Base-by-base conservation (phyloP, 2,888 invertebrate genomes). In the Lycophotia porphyrea region DNA sequence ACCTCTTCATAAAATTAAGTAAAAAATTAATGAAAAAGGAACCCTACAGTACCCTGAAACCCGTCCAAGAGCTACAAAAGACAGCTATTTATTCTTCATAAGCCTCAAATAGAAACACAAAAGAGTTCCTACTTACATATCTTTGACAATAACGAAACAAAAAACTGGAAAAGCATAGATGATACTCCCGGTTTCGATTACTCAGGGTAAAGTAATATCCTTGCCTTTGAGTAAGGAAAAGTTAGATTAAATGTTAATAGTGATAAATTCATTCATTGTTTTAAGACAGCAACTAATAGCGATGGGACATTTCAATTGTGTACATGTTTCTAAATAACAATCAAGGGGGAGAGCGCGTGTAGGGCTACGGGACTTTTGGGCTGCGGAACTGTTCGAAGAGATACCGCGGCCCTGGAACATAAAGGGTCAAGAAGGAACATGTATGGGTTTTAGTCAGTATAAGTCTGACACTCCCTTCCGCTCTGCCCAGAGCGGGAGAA, bases 81-180 rank as follows among this genome's bases (percentile, higher is more conserved):
- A 64, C 11, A 63, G 64, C 39, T 69, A 74, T 49, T 69, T 76
- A 61, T 84, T 76, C 72, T 72, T 72, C 58, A 71, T 71, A 71
- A 80, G 67, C 74, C 71, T 49, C 69, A 67, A 55, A 67, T 47
- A 49, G 64, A 42, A 76, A 58, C 64, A 76, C 80, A 82, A 84
- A 79, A 74, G 81, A 36, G 55, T 67, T 52, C 81, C 63, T 70
- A 67, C 76, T 81, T 67, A 73, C 63, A 70, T 71, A 49, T 63
- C 78, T 72, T 76, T 78, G 76, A 74, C 72, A 74, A 82, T 71
- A 78, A 71, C 71, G 64, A 69, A 82, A 82, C 74, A 81, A 66
- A 74, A 74, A 82, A 60, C 27, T 63, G 47, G 2, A 65, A 58
- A 55, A 80, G 80, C 82, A 85, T 71, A 71, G 72, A n/a, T 67